A percentile compares a stretch with the other conserved stretches of the same genome.
Evolutionary conservation across 2,888 invertebrate species (phyloP).

Genomic region (Rhodophaea formosa): DNA sequence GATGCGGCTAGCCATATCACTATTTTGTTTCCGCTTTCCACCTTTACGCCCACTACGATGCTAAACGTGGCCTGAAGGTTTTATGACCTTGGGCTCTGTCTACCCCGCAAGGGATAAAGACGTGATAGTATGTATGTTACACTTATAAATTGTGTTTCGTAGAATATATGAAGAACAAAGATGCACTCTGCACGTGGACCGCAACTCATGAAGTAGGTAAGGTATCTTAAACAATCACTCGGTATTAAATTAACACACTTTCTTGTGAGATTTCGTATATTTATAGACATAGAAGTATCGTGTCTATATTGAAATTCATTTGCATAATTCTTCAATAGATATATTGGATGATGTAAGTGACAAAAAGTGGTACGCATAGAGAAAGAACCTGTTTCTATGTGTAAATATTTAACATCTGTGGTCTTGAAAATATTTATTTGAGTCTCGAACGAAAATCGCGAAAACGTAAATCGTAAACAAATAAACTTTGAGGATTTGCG

Average conservation of each 20-base stretch:
- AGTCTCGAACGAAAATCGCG: no score
- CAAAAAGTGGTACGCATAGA: neutral
- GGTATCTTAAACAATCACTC: neutral
- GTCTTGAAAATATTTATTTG: no score
- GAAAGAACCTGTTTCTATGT: neutral
- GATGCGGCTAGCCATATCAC: no score
- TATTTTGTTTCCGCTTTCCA: no score
- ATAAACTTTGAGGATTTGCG: no score
- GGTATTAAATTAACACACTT: slow-evolving; percentile 2
- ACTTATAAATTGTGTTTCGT: no score
- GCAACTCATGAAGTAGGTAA: neutral
- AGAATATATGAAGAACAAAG: neutral
- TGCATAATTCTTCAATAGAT: neutral
- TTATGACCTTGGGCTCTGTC: no score
- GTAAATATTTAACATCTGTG: neutral
- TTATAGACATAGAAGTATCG: neutral
- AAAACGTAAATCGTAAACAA: no score
- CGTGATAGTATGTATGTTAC: no score
- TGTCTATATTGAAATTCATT: neutral
- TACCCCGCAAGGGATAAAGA: no score
- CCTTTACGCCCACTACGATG: no score
- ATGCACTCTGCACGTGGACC: neutral
- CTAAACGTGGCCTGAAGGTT: no score
- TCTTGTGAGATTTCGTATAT: slow-evolving; percentile 8
- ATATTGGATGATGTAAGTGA: slow-evolving; percentile 1